Conservation (phyloP, 2,113 vertebrate genomes). For the Pandion haliaetus region DNA sequence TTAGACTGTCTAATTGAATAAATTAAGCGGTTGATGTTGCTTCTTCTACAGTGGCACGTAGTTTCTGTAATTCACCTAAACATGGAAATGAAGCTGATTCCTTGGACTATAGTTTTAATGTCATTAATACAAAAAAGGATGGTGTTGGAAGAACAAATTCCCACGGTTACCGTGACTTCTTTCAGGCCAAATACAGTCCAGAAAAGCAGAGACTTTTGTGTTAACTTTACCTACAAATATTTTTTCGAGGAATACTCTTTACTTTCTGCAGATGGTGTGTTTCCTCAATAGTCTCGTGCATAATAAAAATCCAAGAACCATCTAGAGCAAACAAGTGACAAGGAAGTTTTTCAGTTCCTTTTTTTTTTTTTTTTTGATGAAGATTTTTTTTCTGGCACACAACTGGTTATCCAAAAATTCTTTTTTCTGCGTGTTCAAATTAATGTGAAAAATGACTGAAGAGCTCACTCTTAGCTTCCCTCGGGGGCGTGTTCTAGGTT, state of each 20-base stretch:
- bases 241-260: background rate
- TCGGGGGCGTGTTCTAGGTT: background rate
- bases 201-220: background rate
- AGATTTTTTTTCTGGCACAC: background rate
- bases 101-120: background rate
- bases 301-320: background rate
- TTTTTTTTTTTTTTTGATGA: background rate
- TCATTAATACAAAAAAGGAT: background rate
- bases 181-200: background rate
- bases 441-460: background rate
- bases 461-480: background rate
- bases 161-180: background rate
- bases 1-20: background rate
- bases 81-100: background rate
- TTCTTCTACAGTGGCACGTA: background rate
- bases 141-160: background rate
- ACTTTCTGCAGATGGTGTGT: background rate
- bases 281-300: background rate
- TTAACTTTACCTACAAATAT: background rate
- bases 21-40: background rate
- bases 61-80: background rate
- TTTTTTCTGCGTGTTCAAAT: background rate
- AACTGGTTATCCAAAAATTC: background rate
- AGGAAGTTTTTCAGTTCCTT: background rate
- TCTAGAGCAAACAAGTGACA: background rate